phyloP scores from a whole-genome alignment of 2,797 vertebrate species.

The Fistularia commersonii region DNA sequence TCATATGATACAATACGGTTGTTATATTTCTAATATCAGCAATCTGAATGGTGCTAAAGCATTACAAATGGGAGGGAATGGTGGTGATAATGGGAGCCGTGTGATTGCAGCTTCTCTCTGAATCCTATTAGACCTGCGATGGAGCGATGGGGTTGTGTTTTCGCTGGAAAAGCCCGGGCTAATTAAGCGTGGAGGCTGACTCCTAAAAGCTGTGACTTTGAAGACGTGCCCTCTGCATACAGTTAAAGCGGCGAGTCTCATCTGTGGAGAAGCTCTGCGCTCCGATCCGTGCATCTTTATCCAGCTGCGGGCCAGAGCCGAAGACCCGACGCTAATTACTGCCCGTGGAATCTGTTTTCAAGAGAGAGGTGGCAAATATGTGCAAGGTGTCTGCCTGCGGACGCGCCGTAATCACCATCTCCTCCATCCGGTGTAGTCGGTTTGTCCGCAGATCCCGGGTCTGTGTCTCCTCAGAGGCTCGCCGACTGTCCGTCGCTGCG shows the following conservation, averaged over 20 bases:
- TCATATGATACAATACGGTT: conserved; percentile 29
- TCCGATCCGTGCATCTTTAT: conserved; percentile 44
- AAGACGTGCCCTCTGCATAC: conserved; percentile 45
- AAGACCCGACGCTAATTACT: conserved; percentile 60
- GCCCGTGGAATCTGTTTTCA: conserved; percentile 32
- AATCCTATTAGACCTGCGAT: conserved; percentile 36
- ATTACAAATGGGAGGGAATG: conserved; percentile 46
- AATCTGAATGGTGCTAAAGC: conserved; percentile 40
- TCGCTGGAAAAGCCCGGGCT: conserved; percentile 15
- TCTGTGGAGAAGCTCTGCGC: conserved; percentile 31
- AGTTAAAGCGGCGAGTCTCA: conserved; percentile 42
- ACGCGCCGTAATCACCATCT: too few relatives aligned
- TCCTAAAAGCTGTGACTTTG: conserved; percentile 50
- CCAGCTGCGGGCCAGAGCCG: conserved; percentile 64
- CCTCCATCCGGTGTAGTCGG: too few relatives aligned
- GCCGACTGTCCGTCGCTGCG: too few relatives aligned
- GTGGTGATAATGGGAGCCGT: conserved; percentile 23
- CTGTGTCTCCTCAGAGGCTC: too few relatives aligned
- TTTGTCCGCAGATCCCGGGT: too few relatives aligned
- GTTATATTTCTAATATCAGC: conserved; percentile 40
- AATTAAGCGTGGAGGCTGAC: conserved; percentile 12
- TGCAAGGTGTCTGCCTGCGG: conserved; percentile 8
- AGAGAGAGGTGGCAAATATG: not conserved
- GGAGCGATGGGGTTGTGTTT: conserved; percentile 46
- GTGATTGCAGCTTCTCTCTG: conserved; percentile 26